These are phyloP conservation scores for Tetragonula carbonaria DNA, from an alignment of 2,888 invertebrate species.

Conservation along the genomic window DNA sequence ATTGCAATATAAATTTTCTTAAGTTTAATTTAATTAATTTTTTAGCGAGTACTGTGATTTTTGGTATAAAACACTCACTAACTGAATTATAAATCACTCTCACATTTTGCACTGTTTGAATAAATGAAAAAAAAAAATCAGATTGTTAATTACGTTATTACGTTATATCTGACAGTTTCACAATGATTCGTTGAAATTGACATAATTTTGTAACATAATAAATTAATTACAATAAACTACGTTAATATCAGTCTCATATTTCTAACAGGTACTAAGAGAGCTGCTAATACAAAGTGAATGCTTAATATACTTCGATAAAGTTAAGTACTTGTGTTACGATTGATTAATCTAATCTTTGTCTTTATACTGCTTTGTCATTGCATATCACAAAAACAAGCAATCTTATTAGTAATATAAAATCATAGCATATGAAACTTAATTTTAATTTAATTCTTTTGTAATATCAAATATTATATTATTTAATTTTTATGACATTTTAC, in stretches of 20 bases:
- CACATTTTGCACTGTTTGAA: background rate
- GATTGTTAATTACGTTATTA: background rate
- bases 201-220: background rate
- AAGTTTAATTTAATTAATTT: background rate
- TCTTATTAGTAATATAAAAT: background rate
- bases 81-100: background rate
- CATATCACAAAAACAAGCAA: background rate
- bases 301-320: constrained; percentile 13
- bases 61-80: background rate
- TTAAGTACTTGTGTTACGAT: background rate
- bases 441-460: background rate
- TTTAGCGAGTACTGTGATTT: background rate
- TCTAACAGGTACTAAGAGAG: background rate
- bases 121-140: background rate
- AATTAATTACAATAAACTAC: background rate
- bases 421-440: background rate
- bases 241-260: background rate
- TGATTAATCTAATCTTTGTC: constrained; percentile 43
- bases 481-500: no score
- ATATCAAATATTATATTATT: no score
- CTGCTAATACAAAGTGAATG: background rate
- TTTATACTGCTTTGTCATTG: constrained; percentile 7
- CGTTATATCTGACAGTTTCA: background rate
- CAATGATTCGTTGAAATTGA: background rate
- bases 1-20: background rate